A percentile compares a stretch with the other conserved stretches of the same genome.
These are phyloP conservation scores for Poeciliopsis presidionis DNA, from an alignment of 2,797 vertebrate species.

Conservation along the genomic window DNA sequence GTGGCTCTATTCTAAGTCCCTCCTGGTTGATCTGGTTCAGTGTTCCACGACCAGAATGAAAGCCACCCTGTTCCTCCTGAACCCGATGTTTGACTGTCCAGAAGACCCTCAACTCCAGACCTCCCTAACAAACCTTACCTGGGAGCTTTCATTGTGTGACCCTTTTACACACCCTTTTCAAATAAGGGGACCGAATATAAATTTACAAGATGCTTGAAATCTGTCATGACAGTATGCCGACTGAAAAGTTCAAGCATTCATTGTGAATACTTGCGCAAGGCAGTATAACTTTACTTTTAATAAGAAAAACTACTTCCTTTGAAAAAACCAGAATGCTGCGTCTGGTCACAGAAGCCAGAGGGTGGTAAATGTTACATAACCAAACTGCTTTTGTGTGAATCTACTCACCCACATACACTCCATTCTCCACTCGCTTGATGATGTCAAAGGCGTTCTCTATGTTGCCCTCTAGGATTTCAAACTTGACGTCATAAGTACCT, in stretches of 20 bases:
- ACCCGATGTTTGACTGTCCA: neutral
- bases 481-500: conserved; percentile 87
- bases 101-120: neutral
- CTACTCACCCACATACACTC: conserved; percentile 92
- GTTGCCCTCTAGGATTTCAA: conserved; percentile 94
- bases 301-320: conserved; percentile 41
- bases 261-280: neutral
- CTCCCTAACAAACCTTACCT: neutral
- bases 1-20: neutral
- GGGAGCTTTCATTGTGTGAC: neutral
- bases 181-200: neutral
- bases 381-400: conserved; percentile 54
- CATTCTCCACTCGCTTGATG: conserved; percentile 89
- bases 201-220: neutral
- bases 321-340: conserved; percentile 51
- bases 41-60: neutral
- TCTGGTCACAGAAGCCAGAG: conserved; percentile 46
- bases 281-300: conserved; percentile 49
- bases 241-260: neutral
- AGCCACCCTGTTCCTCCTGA: neutral
- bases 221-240: neutral
- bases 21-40: neutral
- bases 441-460: conserved; percentile 92
- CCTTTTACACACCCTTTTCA: neutral
- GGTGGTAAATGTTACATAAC: conserved; percentile 26